These are phyloP conservation scores for Caracal caracal DNA, from an alignment of 2,113 vertebrate species.

Conservation along the genomic window DNA sequence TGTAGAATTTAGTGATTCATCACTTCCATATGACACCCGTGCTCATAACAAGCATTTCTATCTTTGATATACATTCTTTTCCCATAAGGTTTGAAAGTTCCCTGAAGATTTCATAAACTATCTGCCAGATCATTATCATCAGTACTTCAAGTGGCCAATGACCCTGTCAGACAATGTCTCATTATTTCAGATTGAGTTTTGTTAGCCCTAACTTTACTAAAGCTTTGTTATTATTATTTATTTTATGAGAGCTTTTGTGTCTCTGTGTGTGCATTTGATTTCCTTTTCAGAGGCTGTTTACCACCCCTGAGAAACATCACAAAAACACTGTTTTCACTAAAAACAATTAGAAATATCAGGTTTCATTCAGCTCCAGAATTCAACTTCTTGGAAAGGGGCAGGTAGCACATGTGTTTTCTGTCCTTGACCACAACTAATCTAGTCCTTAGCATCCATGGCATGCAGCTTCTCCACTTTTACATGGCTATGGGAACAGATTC, in stretches of 20 bases:
- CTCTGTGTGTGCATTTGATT: neutral
- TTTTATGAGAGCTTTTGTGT: neutral
- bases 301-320: neutral
- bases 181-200: constrained; percentile 36
- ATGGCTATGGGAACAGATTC: constrained; percentile 27
- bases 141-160: neutral
- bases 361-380: constrained; percentile 5
- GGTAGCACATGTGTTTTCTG: constrained; percentile 12
- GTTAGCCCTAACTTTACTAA: neutral
- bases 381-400: neutral
- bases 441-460: neutral
- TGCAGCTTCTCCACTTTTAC: neutral
- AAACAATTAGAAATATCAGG: neutral
- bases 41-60: neutral
- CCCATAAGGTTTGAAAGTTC: neutral
- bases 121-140: neutral
- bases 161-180: neutral
- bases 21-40: neutral
- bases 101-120: neutral
- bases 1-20: neutral
- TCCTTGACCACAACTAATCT: neutral
- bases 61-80: neutral
- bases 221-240: constrained; percentile 11
- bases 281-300: neutral
- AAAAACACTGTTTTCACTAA: constrained; percentile 7